Base-by-base conservation (phyloP, 2,113 vertebrate genomes). In the Ictidomys tridecemlineatus region DNA sequence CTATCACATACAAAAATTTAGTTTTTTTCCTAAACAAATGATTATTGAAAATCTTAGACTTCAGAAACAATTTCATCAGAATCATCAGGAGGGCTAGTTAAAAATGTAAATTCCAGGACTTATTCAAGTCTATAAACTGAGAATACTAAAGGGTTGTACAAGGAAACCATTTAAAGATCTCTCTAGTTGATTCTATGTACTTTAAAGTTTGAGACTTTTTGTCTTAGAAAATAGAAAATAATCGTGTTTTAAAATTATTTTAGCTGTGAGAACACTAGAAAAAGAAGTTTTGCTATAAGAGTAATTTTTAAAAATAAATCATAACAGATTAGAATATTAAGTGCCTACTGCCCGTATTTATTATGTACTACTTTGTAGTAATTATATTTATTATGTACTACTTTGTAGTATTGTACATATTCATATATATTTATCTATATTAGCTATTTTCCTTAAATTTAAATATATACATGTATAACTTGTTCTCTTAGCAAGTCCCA, bases 271-370 rank as follows among this genome's bases (percentile, higher is more conserved):
- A 93, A 73, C 78, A 51, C 13, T 37, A 22, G 37, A 26, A 86
- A 16, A 91, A 67, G 22, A 91, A 58, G 42, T 45, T 51, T 76
- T 93, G 17, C 48, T 56, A 48, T 26, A 56, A 86, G 12, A 88
- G 34, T 82, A 4, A n/a, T n/a, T 73, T 96, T 58, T n/a, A 5
- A 67, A n/a, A 79, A 53, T 77, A 94, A 63, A 37, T 89, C 11
- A 28, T 91, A 91, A 37, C 1, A 4, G 18, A 18, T 61, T 88
- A 92, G 56, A 93, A 95, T 92, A 94, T 70, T 39, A 65, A 87
- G 7, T 72, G 4, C 48, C 79, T 87, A 63, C 10, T 91, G 17
- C 32, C 13, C 30, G 12, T 10, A 76, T 79, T 86, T 87, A 70
- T 85, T 70, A 39, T 39, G 39, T 56, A 28, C 69, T 56, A 28